Conservation (phyloP, 2,888 invertebrate species). For the Imbricaverruca yamaguchii region DNA sequence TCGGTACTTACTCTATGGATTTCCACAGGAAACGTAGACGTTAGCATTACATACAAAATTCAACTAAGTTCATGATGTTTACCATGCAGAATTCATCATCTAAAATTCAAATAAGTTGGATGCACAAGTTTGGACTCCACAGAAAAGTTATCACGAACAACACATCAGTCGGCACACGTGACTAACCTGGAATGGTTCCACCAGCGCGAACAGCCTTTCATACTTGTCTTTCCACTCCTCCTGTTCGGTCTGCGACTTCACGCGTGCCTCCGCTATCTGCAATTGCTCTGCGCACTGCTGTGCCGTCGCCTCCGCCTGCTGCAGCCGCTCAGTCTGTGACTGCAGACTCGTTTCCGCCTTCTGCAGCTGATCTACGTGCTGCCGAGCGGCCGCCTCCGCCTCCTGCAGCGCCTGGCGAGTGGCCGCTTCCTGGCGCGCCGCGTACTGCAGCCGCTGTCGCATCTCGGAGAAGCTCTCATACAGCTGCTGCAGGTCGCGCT, state of each 20-base stretch:
- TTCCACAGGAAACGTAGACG: no score
- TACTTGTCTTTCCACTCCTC: constrained; percentile 21
- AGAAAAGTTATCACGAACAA: not conserved
- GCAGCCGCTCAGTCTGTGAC: no score
- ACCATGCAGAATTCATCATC: no score
- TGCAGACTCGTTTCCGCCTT: not conserved
- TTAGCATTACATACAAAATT: no score
- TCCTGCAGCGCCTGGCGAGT: not conserved
- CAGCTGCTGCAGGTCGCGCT: constrained; percentile 3
- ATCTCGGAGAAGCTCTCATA: constrained; percentile 11
- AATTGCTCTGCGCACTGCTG: no score
- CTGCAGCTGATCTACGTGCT: not conserved
- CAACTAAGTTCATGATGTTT: no score
- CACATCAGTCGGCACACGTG: not conserved
- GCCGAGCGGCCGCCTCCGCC: not conserved
- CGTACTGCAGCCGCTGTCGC: not conserved
- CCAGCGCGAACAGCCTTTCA: constrained; percentile 9
- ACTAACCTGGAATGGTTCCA: constrained; percentile 13
- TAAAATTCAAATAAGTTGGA: no score
- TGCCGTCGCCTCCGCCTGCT: no score
- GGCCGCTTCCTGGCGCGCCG: not conserved
- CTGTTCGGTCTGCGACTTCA: not conserved
- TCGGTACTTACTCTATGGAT: no score
- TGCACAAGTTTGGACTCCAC: no score
- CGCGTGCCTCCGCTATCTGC: not conserved